A percentile compares a stretch with the other conserved stretches of the same genome.
phyloP scores from a whole-genome alignment of 2,797 vertebrate species.

The Hylomyscus alleni region DNA sequence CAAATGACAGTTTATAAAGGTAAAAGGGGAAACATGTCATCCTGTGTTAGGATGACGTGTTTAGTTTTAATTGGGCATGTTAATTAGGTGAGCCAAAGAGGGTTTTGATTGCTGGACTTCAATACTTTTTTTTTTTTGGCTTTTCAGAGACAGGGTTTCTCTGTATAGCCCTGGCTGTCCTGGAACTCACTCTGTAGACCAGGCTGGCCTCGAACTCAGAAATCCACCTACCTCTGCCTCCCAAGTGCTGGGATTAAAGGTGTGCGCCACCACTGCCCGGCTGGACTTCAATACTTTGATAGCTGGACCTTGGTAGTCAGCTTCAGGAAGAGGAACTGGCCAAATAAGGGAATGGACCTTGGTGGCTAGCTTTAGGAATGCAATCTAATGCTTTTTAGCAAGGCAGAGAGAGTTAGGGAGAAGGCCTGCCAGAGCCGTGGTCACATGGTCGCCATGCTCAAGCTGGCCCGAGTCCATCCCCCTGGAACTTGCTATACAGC shows the following conservation, averaged over 20 bases:
- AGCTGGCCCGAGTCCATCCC: background rate
- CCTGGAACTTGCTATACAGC: background rate
- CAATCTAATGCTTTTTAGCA: background rate
- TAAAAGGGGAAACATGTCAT: background rate
- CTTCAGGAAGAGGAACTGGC: background rate
- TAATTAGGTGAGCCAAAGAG: background rate
- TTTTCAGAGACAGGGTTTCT: too few relatives aligned
- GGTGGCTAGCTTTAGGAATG: background rate
- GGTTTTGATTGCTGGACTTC: background rate
- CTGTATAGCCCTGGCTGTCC: too few relatives aligned
- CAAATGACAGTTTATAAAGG: background rate
- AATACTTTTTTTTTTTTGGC: too few relatives aligned
- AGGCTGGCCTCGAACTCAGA: too few relatives aligned
- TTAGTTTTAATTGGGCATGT: background rate
- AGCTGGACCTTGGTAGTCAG: background rate
- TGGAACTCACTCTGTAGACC: too few relatives aligned
- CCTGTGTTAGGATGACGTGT: background rate
- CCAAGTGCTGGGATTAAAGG: too few relatives aligned
- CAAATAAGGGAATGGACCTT: background rate
- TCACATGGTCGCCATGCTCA: background rate
- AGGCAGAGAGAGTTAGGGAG: background rate
- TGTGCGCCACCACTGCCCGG: too few relatives aligned
- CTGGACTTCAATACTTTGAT: background rate
- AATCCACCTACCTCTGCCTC: too few relatives aligned
- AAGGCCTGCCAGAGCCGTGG: background rate